These are phyloP conservation scores for Onychomys arenicola DNA, from an alignment of 2,797 vertebrate species.

Conservation along the genomic window DNA sequence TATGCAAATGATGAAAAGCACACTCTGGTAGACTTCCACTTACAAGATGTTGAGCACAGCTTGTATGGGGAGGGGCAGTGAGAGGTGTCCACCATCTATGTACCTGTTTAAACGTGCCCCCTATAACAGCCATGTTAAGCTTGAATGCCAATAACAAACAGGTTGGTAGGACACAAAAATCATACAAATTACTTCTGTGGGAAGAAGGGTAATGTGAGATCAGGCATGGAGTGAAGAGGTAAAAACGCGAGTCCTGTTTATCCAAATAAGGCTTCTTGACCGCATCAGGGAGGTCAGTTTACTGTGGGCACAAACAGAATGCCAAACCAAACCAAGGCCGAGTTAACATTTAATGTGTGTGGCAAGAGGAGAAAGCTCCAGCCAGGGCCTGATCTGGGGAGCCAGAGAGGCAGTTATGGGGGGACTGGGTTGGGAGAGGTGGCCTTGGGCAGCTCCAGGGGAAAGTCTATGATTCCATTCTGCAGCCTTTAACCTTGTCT, in stretches of 20 bases:
- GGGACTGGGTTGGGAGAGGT: not conserved
- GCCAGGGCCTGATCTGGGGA: not conserved
- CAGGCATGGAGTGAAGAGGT: not conserved
- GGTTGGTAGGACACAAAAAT: not conserved
- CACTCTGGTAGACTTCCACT: not conserved
- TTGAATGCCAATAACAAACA: not conserved
- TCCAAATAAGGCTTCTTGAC: not conserved
- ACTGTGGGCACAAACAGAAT: conserved; percentile 35
- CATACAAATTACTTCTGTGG: not conserved
- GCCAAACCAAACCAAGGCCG: conserved; percentile 21
- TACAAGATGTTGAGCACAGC: not conserved
- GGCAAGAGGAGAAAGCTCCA: not conserved
- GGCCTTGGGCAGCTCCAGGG: not conserved
- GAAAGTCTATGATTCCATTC: not conserved
- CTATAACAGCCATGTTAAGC: not conserved
- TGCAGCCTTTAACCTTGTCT: not conserved
- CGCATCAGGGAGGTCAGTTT: not conserved
- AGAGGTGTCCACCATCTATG: not conserved
- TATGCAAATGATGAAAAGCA: not conserved
- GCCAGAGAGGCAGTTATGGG: not conserved
- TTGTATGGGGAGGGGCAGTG: not conserved
- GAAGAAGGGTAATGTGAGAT: not conserved
- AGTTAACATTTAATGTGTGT: conserved; percentile 58
- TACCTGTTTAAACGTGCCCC: not conserved
- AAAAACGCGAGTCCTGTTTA: not conserved